phyloP scores from a whole-genome alignment of 92 coral and sea anemone species.

The Epizoanthus stellaris region DNA sequence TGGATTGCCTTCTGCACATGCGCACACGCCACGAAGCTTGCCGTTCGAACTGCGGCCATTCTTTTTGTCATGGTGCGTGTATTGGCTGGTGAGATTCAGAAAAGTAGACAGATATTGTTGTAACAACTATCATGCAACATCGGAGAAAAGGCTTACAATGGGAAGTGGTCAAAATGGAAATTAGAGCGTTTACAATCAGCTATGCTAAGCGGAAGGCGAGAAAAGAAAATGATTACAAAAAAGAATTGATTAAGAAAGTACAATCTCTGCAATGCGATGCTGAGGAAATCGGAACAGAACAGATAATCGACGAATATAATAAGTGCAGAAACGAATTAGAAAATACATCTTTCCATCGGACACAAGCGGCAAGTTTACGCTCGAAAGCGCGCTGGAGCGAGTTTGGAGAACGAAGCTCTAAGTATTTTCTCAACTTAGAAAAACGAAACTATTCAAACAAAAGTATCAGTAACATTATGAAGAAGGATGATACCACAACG shows the following conservation, averaged over 20 bases:
- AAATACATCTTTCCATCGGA: too few relatives aligned
- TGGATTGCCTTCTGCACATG: conserved; percentile 92
- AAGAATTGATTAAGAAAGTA: conserved; percentile 8
- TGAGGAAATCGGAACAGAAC: neutral
- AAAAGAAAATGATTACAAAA: neutral
- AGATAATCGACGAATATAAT: neutral
- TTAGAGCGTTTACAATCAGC: conserved; percentile 16
- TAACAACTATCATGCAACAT: neutral
- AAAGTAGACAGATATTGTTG: neutral
- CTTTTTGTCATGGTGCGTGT: conserved; percentile 92
- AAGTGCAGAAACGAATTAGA: too few relatives aligned
- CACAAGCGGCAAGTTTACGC: too few relatives aligned
- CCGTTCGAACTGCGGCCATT: conserved; percentile 84
- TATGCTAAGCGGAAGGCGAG: neutral
- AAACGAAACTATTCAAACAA: neutral
- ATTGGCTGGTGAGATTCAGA: conserved; percentile 55
- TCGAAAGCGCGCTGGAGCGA: too few relatives aligned
- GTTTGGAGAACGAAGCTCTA: too few relatives aligned
- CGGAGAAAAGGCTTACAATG: conserved; percentile 1
- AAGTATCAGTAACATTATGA: neutral
- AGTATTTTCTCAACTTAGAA: neutral
- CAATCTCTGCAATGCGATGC: neutral
- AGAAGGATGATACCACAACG: neutral
- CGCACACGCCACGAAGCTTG: conserved; percentile 88
- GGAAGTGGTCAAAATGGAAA: conserved; percentile 40